Conservation (phyloP, 2,113 vertebrate genomes). For the Ameiurus melas region DNA sequence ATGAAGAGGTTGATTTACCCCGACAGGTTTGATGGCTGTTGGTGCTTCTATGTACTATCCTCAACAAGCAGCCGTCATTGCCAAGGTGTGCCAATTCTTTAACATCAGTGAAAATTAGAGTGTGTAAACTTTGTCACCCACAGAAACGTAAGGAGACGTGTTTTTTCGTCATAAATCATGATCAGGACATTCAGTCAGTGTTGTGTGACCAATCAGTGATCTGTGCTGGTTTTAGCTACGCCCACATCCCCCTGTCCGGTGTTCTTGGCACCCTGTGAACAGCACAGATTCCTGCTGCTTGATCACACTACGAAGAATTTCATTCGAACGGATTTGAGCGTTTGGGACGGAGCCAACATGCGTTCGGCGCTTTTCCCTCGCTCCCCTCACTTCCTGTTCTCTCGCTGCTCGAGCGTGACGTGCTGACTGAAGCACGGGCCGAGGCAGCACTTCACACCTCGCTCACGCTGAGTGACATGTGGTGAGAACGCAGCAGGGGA, state of each 20-base stretch:
- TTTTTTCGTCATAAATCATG: too few relatives aligned
- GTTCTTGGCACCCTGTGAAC: neutral
- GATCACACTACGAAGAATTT: neutral
- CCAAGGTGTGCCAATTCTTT: conserved; percentile 68
- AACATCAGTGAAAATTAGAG: neutral
- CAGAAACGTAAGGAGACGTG: neutral
- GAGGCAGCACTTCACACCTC: neutral
- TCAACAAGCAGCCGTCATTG: conserved; percentile 75
- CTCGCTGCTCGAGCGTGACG: neutral
- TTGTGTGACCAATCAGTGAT: too few relatives aligned
- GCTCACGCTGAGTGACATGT: neutral
- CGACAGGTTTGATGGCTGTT: conserved; percentile 75
- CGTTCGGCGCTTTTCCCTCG: neutral
- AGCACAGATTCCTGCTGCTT: neutral
- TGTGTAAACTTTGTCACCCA: neutral
- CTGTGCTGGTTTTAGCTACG: neutral
- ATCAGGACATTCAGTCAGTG: too few relatives aligned
- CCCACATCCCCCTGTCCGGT: neutral
- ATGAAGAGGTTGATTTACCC: conserved; percentile 85
- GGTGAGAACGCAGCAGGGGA: neutral
- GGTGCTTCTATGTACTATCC: conserved; percentile 88
- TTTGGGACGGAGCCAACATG: neutral
- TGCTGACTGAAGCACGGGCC: neutral
- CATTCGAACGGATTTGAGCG: neutral
- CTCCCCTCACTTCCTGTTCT: neutral